Conservation (phyloP, 2,888 invertebrate species). For the Platypus cylindrus region DNA sequence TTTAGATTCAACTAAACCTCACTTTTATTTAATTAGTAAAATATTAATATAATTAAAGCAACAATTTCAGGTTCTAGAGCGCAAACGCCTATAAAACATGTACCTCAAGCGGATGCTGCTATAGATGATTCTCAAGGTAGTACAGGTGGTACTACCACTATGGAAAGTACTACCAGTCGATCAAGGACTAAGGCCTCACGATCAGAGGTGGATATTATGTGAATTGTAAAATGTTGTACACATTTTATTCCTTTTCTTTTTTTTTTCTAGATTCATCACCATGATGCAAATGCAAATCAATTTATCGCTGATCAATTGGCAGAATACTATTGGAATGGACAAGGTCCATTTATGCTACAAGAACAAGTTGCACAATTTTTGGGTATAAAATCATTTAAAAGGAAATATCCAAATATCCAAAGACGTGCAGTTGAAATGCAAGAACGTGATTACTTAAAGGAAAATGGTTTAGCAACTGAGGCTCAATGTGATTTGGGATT, state of each 20-base stretch:
- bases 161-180: slow-evolving; percentile 41
- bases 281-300: slow-evolving; percentile 29
- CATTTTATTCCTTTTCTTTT: background rate
- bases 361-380: slow-evolving; percentile 85
- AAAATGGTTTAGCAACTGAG: slow-evolving; percentile 68
- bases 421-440: slow-evolving; percentile 79
- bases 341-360: slow-evolving; percentile 86
- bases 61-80: slow-evolving; percentile 20
- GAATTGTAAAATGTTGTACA: slow-evolving; percentile 3
- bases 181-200: slow-evolving; percentile 11
- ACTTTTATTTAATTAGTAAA: slow-evolving; percentile 3
- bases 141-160: slow-evolving; percentile 56
- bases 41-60: background rate
- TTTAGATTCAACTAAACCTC: too few relatives aligned
- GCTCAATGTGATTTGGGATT: slow-evolving; percentile 87
- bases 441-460: slow-evolving; percentile 78
- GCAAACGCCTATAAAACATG: slow-evolving; percentile 35
- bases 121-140: slow-evolving; percentile 72
- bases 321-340: slow-evolving; percentile 81
- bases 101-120: slow-evolving; percentile 18
- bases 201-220: slow-evolving; percentile 11
- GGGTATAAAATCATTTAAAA: slow-evolving; percentile 90
- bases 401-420: slow-evolving; percentile 64
- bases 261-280: slow-evolving; percentile 20
- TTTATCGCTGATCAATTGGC: slow-evolving; percentile 74